Base-by-base conservation (phyloP, 2,888 invertebrate genomes). In the Trichogramma dendrolimi region DNA sequence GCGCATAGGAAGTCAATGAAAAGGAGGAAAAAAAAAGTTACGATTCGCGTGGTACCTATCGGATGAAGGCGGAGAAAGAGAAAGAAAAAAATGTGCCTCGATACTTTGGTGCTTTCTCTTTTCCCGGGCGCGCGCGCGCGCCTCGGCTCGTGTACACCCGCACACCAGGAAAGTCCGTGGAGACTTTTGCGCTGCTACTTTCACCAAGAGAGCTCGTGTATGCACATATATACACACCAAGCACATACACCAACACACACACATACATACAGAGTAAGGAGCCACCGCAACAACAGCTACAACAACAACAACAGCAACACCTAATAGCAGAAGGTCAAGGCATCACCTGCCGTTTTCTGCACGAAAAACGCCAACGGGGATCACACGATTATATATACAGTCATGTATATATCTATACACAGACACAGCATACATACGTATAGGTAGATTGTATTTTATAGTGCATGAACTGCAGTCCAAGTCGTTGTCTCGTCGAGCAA, bases 41-140 rank as follows among this genome's bases (percentile, higher is more conserved):
- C 27, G 27, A 27, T 27, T 27, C 27, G 27, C 27, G 27, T 27
- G 27, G 27, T 27, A 27, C 27, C 27, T 2, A 27, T 27, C 27
- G 27, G 27, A 27, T 27, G 27, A 27, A 27, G 43, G 38, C 41
- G 39, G 39, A 55, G 55, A 55, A 55, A 55, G 46, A 39, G 7
- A 38, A 54, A 58, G 48, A 38, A 50, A 50, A 49, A 60, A 59
- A 63, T 59, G 44, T 47, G 53, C 51, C 52, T 61, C 48, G n/a
- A 27, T 27, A 27, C 27, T 27, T 27, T 27, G 27, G 27, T 11
- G 63, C 63, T 65, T 65, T 65, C 65, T 65, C 65, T 65, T 65
- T 59, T 50, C 58, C 62, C 56, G 39, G 14, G 43, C 46, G 50
- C 8, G 42, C 8, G 42, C 11, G 43, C 39, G 14, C 43, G 55